Base-by-base conservation (phyloP, 2,113 vertebrate genomes). In the Ctenomys sociabilis region DNA sequence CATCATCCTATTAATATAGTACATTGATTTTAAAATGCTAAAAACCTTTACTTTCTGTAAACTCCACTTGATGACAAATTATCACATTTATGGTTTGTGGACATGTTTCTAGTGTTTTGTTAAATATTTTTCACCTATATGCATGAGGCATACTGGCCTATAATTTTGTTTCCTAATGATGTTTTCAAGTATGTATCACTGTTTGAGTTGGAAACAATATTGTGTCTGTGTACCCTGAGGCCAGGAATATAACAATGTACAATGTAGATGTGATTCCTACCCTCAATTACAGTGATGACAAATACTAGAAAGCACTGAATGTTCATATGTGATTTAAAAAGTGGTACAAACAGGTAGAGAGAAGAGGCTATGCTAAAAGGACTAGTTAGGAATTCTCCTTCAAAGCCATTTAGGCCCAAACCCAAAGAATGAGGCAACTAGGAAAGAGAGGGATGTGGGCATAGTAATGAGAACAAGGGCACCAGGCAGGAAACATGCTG, bases 1-100 rank as follows among this genome's bases (percentile, higher is more conserved):
- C 40, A 81, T 77, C 49, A 30, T 72, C 52, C 32, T 83, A 30
- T 86, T 81, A 92, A 80, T 52, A 66, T 11, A 75, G 7, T 59
- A 30, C 11, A 52, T 77, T 91, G 82, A 93, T 78, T 91, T 96
- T 87, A 35, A 87, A 21, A 83, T 49, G 12, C 82, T 83, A 82
- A 83, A 52, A 52, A 89, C 54, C 40, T 85, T 61, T 7, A 24
- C 61, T 84, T 93, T 92, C 77, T 91, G 70, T 83, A 91, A 78
- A 72, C 4, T 91, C 49, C 43, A 82, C 35, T 93, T 78, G 28
- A 40, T 89, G 10, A 13, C 89, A 28, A 19, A 32, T 5, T 68
- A 70, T 95, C 37, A 28, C 30, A 88, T 87, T 77, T 78, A 45
- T 72, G 26, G 57, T 86, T 12, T 37, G 61, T 28, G 85, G 21